These are phyloP conservation scores for Calephelis perditalis DNA, from an alignment of 2,888 invertebrate species.

Conservation along the genomic window DNA sequence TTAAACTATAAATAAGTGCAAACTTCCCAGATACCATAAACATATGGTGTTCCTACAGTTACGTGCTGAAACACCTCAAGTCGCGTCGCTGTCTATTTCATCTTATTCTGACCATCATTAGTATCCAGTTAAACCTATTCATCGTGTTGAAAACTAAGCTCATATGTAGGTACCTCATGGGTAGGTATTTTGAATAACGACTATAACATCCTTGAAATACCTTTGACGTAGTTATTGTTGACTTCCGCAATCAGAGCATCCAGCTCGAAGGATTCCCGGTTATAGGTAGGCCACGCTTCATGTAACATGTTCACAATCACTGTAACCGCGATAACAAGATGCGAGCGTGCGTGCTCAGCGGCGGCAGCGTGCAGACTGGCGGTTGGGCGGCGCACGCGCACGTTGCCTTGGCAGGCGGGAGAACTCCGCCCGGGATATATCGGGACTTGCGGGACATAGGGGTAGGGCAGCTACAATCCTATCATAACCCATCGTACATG, in stretches of 20 bases:
- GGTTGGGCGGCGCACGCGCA: constrained; percentile 33
- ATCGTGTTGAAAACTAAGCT: no score
- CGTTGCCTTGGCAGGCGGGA: constrained; percentile 29
- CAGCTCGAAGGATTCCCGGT: constrained; percentile 52
- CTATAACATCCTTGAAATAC: constrained; percentile 36
- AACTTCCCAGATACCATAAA: neutral
- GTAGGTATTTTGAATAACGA: neutral
- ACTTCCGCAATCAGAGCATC: constrained; percentile 62
- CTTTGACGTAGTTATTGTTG: constrained; percentile 57
- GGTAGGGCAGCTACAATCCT: neutral
- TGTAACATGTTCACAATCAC: constrained; percentile 50
- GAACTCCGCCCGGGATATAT: constrained; percentile 23
- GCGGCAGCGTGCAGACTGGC: constrained; percentile 33
- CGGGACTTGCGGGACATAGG: neutral
- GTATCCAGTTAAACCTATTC: no score
- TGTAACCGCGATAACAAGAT: constrained; percentile 16
- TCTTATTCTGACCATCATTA: no score
- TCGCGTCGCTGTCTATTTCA: no score
- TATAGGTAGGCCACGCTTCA: constrained; percentile 55
- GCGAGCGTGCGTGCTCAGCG: constrained; percentile 30
- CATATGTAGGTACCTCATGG: no score
- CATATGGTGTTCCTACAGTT: neutral
- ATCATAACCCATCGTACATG: no score
- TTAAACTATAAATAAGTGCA: constrained; percentile 2
- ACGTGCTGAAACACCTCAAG: no score